Percentiles rank a stretch among this genome's conserved stretches.
These are phyloP conservation scores for Melinaea menophilus DNA, from an alignment of 2,888 invertebrate species.

Conservation along the genomic window DNA sequence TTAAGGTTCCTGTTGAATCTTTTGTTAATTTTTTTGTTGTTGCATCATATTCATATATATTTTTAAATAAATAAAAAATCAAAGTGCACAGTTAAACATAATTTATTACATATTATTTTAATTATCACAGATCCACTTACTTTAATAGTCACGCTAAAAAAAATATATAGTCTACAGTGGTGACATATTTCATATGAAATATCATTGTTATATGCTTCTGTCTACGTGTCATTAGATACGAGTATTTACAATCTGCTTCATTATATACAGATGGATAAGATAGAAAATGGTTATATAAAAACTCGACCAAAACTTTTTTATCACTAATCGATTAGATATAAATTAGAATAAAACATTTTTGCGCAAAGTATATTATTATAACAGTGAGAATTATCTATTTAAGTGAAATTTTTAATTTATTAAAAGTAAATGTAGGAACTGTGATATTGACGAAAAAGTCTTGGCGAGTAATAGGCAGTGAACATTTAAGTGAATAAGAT, in stretches of 20 bases:
- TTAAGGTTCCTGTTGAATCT: neutral
- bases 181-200: conserved; percentile 59
- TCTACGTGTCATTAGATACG: conserved; percentile 47
- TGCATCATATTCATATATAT: neutral
- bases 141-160: conserved; percentile 77
- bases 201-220: conserved; percentile 46
- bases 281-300: conserved; percentile 17
- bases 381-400: neutral
- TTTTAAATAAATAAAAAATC: conserved; percentile 26
- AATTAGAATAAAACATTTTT: neutral
- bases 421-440: conserved; percentile 1
- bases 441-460: conserved; percentile 7
- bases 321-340: neutral
- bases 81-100: conserved; percentile 73
- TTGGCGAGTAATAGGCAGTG: conserved; percentile 29
- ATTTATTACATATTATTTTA: conserved; percentile 77
- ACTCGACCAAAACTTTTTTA: conserved; percentile 8
- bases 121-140: conserved; percentile 78
- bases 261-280: conserved; percentile 51
- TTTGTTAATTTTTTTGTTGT: conserved; percentile 5
- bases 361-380: no score
- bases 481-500: conserved; percentile 12
- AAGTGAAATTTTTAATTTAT: neutral
- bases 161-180: conserved; percentile 73
- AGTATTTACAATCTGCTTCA: conserved; percentile 64